Conservation (phyloP, 1,140 invertebrate species). For the Neodiprion pinetum region DNA sequence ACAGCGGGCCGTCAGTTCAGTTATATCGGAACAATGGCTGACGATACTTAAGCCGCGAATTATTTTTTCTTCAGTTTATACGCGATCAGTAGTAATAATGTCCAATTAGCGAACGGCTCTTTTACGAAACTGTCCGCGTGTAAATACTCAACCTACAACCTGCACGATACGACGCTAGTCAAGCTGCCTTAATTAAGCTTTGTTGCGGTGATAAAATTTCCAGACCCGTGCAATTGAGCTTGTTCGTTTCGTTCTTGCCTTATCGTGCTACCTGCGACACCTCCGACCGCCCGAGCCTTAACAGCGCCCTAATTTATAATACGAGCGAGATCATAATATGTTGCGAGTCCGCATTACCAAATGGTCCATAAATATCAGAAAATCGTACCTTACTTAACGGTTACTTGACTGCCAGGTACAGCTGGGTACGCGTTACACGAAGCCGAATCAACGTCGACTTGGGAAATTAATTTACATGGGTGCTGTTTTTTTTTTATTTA, state of each 20-base stretch:
- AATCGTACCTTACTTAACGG: neutral
- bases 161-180: neutral
- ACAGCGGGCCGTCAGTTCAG: neutral
- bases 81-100: neutral
- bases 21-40: neutral
- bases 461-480: neutral
- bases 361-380: neutral
- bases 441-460: no score
- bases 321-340: neutral
- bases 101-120: constrained; percentile 1
- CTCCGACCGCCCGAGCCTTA: neutral
- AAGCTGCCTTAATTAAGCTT: neutral
- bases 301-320: neutral
- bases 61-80: neutral
- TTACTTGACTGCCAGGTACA: neutral
- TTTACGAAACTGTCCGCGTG: neutral
- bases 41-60: neutral
- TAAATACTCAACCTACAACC: neutral
- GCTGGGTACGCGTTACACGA: no score
- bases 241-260: no score
- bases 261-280: neutral
- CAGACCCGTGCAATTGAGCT: neutral
- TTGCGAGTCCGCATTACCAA: neutral
- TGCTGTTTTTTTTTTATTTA: no score
- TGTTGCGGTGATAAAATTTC: neutral